Conservation (phyloP, 1,140 invertebrate genomes). For the Nautilus pompilius region DNA sequence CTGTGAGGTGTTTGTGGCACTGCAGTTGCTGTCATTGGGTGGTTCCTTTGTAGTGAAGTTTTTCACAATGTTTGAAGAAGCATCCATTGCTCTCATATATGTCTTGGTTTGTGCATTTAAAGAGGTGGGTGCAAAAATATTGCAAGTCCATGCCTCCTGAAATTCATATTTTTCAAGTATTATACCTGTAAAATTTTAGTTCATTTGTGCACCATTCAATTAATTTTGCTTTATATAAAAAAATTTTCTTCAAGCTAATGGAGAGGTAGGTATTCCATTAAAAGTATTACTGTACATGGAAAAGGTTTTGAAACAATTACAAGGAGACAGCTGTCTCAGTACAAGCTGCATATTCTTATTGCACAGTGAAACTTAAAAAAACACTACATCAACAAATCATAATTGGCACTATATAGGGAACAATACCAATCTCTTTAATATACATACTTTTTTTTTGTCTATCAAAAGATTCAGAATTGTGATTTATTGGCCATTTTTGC, state of each 20-base stretch:
- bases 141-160: not conserved
- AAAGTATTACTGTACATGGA: not conserved
- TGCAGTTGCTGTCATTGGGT: conserved; percentile 68
- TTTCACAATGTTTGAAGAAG: conserved; percentile 85
- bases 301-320: too few species aligned
- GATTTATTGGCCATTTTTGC: too few species aligned
- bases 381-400: too few species aligned
- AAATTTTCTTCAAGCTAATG: not conserved
- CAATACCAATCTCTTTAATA: too few species aligned
- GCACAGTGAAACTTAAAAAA: too few species aligned
- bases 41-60: conserved; percentile 87
- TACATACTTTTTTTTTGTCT: too few species aligned
- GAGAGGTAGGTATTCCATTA: too few species aligned
- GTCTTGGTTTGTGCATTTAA: conserved; percentile 73
- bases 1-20: conserved; percentile 75
- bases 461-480: too few species aligned
- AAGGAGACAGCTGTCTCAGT: too few species aligned
- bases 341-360: too few species aligned
- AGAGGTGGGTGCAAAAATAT: conserved; percentile 57
- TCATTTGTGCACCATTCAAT: not conserved
- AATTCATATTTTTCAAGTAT: not conserved
- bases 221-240: not conserved
- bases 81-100: conserved; percentile 76
- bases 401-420: too few species aligned
- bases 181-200: not conserved